A percentile compares a stretch with the other conserved stretches of the same genome.
phyloP scores from a whole-genome alignment of 2,113 vertebrate species.

The human region GRCh38 chr16:16937001-16937500 shows the following conservation, averaged over 20 bases:
- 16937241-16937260: not conserved
- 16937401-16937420: not conserved
- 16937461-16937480: not conserved
- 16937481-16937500: not conserved
- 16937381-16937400: fast-evolving
- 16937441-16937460: not conserved
- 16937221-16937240: not conserved
- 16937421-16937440: not conserved
- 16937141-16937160: not conserved
- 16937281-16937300: not conserved
- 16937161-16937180: not conserved
- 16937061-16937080: not conserved
- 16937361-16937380: not conserved
- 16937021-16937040: not conserved
- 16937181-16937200: not conserved
- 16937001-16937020: not conserved
- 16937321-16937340: fast-evolving
- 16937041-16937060: not conserved
- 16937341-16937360: not conserved
- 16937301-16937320: not conserved
- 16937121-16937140: not conserved
- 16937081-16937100: not conserved
- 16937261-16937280: not conserved
- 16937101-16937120: not conserved
- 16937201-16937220: not conserved